A percentile compares a stretch with the other conserved stretches of the same genome.
Evolutionary conservation across 1,140 invertebrate species (phyloP).

Genomic region (Aphis gossypii): DNA sequence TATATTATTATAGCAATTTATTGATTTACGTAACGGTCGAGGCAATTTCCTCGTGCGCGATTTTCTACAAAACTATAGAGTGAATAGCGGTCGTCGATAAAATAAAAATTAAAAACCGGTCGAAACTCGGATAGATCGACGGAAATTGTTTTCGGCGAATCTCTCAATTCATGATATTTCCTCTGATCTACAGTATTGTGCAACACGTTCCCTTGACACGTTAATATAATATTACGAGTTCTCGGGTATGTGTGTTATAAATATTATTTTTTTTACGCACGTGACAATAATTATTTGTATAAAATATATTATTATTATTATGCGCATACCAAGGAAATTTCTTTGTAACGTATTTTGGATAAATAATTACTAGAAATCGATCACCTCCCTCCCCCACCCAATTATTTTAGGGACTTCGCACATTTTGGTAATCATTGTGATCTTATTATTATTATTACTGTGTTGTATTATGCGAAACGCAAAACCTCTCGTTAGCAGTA

Average conservation of each 20-base stretch:
- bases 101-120: not conserved
- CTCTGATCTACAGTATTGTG: not conserved
- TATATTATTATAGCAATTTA: not conserved
- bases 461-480: constrained; percentile 23
- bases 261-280: not conserved
- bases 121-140: not conserved
- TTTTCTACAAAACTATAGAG: not conserved
- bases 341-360: no score
- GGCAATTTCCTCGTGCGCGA: not conserved
- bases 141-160: not conserved
- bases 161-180: not conserved
- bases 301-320: not conserved
- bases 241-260: not conserved
- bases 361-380: no score
- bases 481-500: constrained; percentile 8
- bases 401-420: not conserved
- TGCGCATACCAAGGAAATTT: not conserved
- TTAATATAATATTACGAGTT: not conserved
- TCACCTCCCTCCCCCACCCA: no score
- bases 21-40: not conserved
- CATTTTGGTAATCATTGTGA: constrained; percentile 30
- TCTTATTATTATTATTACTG: not conserved
- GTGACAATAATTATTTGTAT: not conserved
- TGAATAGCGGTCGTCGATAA: not conserved
- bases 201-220: not conserved